These are phyloP conservation scores for Ennomos fuscantarius DNA, from an alignment of 2,888 invertebrate genomes.

Conservation along the genomic window DNA sequence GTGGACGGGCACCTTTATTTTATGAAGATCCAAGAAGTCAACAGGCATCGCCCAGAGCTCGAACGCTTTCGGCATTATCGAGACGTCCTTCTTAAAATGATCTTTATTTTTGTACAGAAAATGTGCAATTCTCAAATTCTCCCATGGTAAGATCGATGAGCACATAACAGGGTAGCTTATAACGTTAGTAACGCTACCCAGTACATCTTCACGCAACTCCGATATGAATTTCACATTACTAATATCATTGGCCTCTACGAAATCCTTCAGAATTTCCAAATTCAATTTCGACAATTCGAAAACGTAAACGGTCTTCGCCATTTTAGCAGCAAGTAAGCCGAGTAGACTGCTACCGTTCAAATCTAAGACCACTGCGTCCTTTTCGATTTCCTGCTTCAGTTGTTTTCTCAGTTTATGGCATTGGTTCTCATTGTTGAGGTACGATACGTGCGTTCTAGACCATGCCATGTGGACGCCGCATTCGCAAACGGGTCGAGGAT, in stretches of 20 bases:
- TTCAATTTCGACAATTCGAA: constrained; percentile 89
- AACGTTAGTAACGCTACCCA: constrained; percentile 87
- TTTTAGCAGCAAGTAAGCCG: constrained; percentile 89
- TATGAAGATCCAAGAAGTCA: constrained; percentile 95
- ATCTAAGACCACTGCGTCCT: constrained; percentile 88
- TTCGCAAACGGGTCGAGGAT: constrained; percentile 88
- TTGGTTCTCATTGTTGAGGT: constrained; percentile 90
- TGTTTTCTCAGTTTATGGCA: constrained; percentile 87
- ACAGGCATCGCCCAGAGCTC: constrained; percentile 92
- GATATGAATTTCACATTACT: constrained; percentile 86
- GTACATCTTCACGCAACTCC: constrained; percentile 65
- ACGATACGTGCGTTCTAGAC: constrained; percentile 93
- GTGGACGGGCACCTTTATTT: constrained; percentile 90
- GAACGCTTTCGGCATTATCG: constrained; percentile 88
- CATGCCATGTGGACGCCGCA: constrained; percentile 93
- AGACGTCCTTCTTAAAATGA: constrained; percentile 68
- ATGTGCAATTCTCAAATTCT: constrained; percentile 93
- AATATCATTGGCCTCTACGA: constrained; percentile 87
- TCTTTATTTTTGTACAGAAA: constrained; percentile 81
- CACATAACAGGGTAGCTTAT: constrained; percentile 95
- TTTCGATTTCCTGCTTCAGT: constrained; percentile 85
- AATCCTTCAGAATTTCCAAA: constrained; percentile 86
- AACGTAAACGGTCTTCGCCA: constrained; percentile 89
- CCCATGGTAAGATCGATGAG: constrained; percentile 95
- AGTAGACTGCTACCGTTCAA: constrained; percentile 93